A percentile compares a stretch with the other conserved stretches of the same genome.
These are phyloP conservation scores for Gallinago nigripennis DNA, from an alignment of 2,797 vertebrate species.

Conservation along the genomic window DNA sequence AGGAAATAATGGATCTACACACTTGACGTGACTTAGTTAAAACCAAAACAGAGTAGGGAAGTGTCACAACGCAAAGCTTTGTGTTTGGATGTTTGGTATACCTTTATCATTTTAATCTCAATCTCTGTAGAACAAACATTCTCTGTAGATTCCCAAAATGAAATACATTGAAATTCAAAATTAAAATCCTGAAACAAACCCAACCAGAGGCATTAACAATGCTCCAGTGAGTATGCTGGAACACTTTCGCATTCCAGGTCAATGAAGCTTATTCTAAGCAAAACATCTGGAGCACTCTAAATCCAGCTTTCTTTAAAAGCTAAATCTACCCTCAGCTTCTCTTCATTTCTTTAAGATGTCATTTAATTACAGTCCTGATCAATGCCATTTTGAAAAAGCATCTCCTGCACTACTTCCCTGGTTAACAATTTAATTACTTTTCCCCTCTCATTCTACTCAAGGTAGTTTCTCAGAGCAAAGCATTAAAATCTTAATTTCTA, in stretches of 20 bases:
- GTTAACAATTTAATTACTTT: background rate
- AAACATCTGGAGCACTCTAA: constrained; percentile 68
- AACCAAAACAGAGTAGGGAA: background rate
- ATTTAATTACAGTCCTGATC: constrained; percentile 34
- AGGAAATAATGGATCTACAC: background rate
- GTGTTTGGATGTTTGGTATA: background rate
- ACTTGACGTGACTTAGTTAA: background rate
- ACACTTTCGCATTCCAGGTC: constrained; percentile 62
- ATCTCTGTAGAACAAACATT: background rate
- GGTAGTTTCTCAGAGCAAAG: background rate
- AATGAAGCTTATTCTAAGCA: constrained; percentile 60
- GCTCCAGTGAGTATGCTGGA: constrained; percentile 11
- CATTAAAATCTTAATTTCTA: background rate
- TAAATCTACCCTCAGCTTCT: constrained; percentile 27
- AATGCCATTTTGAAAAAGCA: background rate
- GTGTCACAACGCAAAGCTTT: background rate
- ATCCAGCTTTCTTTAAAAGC: constrained; percentile 27
- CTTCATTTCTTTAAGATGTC: constrained; percentile 28
- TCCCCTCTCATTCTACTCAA: background rate
- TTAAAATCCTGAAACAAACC: constrained; percentile 37
- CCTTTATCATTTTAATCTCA: background rate
- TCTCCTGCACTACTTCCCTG: background rate
- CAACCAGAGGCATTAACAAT: constrained; percentile 32
- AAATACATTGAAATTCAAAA: constrained; percentile 36
- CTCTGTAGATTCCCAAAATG: background rate